A percentile compares a stretch with the other conserved stretches of the same genome.
These are phyloP conservation scores for Dicrurus megarhynchus DNA, from an alignment of 2,113 vertebrate genomes.

Conservation along the genomic window DNA sequence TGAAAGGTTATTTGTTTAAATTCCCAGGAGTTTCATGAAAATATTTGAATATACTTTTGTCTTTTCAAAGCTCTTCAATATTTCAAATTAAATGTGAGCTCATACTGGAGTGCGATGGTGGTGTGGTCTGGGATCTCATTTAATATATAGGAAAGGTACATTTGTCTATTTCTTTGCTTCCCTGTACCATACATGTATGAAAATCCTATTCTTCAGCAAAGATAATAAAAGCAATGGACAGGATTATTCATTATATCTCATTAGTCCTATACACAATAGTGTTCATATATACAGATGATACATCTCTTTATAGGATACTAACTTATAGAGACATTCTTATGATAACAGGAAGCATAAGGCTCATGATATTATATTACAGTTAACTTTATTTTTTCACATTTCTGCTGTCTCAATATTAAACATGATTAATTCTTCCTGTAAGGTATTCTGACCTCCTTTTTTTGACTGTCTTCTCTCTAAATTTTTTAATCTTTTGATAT, in stretches of 20 bases:
- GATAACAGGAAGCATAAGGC: neutral
- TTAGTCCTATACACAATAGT: neutral
- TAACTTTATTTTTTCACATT: neutral
- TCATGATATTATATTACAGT: neutral
- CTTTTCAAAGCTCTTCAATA: neutral
- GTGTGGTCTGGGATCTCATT: neutral
- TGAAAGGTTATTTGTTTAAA: neutral
- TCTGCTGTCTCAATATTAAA: neutral
- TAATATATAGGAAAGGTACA: neutral
- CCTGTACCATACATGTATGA: neutral
- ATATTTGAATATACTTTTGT: neutral
- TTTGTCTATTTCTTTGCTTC: neutral
- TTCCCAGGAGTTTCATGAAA: neutral
- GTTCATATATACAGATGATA: neutral
- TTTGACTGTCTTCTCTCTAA: neutral
- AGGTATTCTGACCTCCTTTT: neutral
- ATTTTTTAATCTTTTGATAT: neutral
- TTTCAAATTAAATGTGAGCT: neutral
- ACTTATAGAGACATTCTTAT: neutral
- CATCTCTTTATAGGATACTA: neutral
- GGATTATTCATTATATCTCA: neutral
- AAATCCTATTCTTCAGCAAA: neutral
- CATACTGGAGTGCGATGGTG: neutral
- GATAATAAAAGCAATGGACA: neutral
- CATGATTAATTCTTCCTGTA: neutral